Conservation (phyloP, 92 coral and sea anemone genomes). For the Zoanthus sociatus region DNA sequence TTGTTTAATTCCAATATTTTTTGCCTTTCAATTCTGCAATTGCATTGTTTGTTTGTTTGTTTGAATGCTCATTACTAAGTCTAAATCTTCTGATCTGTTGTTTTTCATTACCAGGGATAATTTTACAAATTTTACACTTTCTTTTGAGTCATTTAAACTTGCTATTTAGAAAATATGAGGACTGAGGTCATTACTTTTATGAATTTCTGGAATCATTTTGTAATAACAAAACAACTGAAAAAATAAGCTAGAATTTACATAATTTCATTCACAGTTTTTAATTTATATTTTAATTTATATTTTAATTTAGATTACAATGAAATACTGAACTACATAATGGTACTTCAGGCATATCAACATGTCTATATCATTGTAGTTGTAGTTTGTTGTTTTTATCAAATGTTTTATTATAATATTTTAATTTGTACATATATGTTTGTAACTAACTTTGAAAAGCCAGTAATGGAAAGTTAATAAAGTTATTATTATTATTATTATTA, state of each 20-base stretch:
- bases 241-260: neutral
- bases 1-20: neutral
- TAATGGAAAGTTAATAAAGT: too few species aligned
- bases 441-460: neutral
- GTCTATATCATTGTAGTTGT: neutral
- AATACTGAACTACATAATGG: slow-evolving; percentile 5
- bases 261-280: neutral
- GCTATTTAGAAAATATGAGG: slow-evolving; percentile 2
- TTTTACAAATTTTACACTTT: slow-evolving; percentile 6
- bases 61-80: slow-evolving; percentile 4
- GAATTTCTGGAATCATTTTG: slow-evolving; percentile 9
- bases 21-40: slow-evolving; percentile 2
- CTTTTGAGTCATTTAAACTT: neutral
- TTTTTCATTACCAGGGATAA: slow-evolving; percentile 3
- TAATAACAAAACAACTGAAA: neutral
- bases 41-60: slow-evolving; percentile 2
- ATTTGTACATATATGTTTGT: neutral
- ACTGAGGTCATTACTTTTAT: neutral
- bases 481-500: too few species aligned
- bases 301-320: neutral
- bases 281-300: neutral
- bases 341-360: neutral
- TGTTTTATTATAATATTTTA: too few species aligned
- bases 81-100: neutral
- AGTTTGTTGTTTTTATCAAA: neutral